Evolutionary conservation across 1,140 invertebrate species (phyloP).

Genomic region (Heliconius hewitsoni): DNA sequence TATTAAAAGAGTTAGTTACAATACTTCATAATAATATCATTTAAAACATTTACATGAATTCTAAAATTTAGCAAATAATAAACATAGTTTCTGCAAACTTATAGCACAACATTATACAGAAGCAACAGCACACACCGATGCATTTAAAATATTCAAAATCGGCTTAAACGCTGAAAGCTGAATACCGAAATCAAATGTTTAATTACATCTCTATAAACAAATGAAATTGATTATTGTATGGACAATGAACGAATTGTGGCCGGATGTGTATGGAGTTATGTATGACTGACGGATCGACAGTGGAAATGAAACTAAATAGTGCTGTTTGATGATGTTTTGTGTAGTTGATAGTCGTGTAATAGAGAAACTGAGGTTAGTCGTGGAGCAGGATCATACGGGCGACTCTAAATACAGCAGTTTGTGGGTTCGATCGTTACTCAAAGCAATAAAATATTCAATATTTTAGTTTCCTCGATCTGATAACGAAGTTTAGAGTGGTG

Average conservation of each 20-base stretch:
- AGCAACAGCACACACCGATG: background rate
- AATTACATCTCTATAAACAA: constrained; percentile 58
- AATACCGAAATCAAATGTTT: constrained; percentile 56
- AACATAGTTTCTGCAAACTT: background rate
- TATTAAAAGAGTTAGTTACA: too few species aligned
- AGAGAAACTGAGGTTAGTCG: too few species aligned
- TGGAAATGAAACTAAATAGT: background rate
- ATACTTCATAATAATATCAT: too few species aligned
- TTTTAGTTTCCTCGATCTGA: too few species aligned
- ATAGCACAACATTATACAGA: background rate
- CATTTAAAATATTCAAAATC: constrained; percentile 14
- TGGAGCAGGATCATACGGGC: too few species aligned
- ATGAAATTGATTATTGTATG: constrained; percentile 44
- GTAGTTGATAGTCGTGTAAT: background rate
- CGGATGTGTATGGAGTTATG: constrained; percentile 6
- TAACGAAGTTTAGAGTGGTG: too few species aligned
- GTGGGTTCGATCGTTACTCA: too few species aligned
- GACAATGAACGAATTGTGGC: constrained; percentile 18
- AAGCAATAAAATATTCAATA: too few species aligned
- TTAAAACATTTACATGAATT: background rate
- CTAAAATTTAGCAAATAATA: background rate
- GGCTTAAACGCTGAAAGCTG: constrained; percentile 6
- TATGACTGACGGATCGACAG: background rate
- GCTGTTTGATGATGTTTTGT: background rate
- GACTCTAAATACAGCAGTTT: too few species aligned